Conservation (phyloP, 2,113 vertebrate genomes). For the Bubalus kerabau region DNA sequence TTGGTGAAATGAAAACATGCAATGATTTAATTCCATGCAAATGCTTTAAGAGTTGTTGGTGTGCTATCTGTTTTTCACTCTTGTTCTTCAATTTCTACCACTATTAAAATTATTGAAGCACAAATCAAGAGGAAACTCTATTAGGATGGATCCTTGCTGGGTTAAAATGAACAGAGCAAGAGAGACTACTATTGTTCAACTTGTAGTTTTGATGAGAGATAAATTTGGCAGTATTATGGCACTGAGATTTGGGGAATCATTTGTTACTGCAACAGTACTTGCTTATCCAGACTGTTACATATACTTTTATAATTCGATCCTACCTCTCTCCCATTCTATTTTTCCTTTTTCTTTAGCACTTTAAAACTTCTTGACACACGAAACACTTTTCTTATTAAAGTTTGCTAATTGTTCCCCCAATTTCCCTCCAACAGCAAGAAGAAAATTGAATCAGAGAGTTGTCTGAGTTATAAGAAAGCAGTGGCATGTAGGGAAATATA, state of each 20-base stretch:
- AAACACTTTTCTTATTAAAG: neutral
- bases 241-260: neutral
- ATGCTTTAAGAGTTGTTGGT: neutral
- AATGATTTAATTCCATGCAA: neutral
- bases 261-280: neutral
- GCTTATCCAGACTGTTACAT: rapidly evolving
- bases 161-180: neutral
- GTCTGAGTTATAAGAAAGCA: neutral
- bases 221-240: neutral
- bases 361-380: neutral
- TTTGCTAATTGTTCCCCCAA: neutral
- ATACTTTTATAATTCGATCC: neutral
- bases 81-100: neutral
- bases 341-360: neutral
- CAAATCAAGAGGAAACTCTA: neutral
- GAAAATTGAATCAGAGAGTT: neutral
- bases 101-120: neutral
- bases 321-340: neutral
- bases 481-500: neutral
- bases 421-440: neutral
- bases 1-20: neutral
- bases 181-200: neutral
- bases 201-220: neutral
- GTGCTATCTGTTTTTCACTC: neutral
- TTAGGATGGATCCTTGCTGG: neutral